Percentiles rank a stretch among this genome's conserved stretches.
phyloP scores from a whole-genome alignment of 1,140 invertebrate genomes.

The Idris sp. region DNA sequence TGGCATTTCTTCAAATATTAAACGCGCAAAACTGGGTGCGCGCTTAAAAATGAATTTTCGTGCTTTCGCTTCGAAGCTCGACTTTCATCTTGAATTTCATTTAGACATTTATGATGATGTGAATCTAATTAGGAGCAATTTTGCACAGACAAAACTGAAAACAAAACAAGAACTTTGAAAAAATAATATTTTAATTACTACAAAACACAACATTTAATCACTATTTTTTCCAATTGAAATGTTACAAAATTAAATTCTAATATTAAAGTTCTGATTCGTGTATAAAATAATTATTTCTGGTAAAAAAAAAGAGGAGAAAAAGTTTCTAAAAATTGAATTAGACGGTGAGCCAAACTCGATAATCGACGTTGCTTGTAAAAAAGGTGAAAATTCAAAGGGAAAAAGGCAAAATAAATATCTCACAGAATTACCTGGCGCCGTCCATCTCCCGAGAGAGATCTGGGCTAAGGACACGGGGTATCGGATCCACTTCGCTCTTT shows the following conservation, averaged over 20 bases:
- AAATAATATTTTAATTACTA: too few species aligned
- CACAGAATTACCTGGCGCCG: conserved; percentile 69
- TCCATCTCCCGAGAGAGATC: conserved; percentile 48
- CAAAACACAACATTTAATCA: too few species aligned
- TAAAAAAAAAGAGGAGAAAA: too few species aligned
- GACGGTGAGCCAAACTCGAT: conserved; percentile 21
- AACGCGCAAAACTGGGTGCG: conserved; percentile 32
- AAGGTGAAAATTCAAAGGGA: conserved; percentile 22
- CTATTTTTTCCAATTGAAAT: too few species aligned
- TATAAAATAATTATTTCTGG: too few species aligned
- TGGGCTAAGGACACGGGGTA: conserved; percentile 35
- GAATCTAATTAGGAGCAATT: too few species aligned
- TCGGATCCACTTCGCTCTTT: conserved; percentile 34
- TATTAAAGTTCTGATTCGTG: too few species aligned
- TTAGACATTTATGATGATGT: conserved; percentile 3
- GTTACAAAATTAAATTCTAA: too few species aligned
- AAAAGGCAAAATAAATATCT: conserved; percentile 55
- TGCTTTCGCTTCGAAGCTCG: too few species aligned
- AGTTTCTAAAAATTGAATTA: too few species aligned
- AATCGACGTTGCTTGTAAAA: conserved; percentile 13
- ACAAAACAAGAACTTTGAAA: too few species aligned
- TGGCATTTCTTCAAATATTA: conserved; percentile 32
- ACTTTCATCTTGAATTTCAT: conserved; percentile 13
- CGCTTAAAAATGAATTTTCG: conserved; percentile 27
- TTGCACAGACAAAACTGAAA: too few species aligned